Conservation (phyloP, 2,888 invertebrate genomes). For the Tipula vernalis region DNA sequence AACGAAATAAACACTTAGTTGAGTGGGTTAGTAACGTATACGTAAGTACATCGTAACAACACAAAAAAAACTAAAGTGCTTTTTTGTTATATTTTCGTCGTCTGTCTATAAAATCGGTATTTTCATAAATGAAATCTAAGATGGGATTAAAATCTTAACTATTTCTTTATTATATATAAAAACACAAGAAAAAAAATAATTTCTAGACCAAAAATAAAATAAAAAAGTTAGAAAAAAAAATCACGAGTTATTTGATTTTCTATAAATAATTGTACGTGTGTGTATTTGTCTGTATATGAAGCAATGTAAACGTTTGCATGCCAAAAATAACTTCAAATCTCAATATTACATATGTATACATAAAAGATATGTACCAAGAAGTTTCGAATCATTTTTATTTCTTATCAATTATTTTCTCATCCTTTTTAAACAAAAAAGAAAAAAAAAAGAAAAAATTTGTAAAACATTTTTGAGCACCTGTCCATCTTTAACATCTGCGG, state of each 20-base stretch:
- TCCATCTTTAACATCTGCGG: not conserved
- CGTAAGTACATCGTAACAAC: not conserved
- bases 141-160: not conserved
- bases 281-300: not conserved
- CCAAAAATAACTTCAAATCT: not conserved
- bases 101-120: not conserved
- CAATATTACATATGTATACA: not conserved
- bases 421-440: not conserved
- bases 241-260: not conserved
- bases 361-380: not conserved
- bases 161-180: not conserved
- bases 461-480: not conserved
- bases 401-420: slow-evolving; percentile 4
- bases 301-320: not conserved
- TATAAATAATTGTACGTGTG: not conserved
- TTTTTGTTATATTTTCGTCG: not conserved
- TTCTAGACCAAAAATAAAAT: not conserved
- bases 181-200: not conserved
- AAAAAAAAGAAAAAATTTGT: not conserved
- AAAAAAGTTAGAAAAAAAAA: not conserved
- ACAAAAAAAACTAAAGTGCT: not conserved
- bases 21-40: not conserved
- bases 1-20: not conserved
- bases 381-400: not conserved
- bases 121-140: not conserved